phyloP scores from a whole-genome alignment of 1,140 invertebrate species.

The Drosophila pandora region DNA sequence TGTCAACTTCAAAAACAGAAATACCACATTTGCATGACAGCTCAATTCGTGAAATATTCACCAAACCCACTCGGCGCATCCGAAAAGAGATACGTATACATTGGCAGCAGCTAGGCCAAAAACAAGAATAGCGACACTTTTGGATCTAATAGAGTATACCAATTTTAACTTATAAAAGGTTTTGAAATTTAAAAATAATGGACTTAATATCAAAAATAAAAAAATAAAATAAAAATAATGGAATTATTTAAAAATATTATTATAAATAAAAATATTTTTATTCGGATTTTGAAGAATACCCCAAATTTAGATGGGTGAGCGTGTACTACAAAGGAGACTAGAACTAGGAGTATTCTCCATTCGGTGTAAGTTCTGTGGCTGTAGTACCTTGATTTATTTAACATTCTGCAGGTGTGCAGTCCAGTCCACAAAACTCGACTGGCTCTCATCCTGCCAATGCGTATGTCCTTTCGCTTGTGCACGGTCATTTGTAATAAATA shows the following conservation, averaged over 20 bases:
- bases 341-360: not conserved
- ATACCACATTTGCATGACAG: constrained; percentile 80
- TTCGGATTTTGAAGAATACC: no score
- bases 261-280: no score
- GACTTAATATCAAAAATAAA: no score
- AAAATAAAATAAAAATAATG: not conserved
- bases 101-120: constrained; percentile 37
- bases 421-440: constrained; percentile 4
- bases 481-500: constrained; percentile 70
- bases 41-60: constrained; percentile 80
- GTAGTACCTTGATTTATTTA: constrained; percentile 40
- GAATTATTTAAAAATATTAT: not conserved
- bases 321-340: no score
- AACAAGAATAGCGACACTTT: constrained; percentile 41
- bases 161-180: not conserved
- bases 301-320: no score
- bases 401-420: constrained; percentile 36
- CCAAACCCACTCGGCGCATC: constrained; percentile 14
- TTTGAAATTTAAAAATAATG: not conserved
- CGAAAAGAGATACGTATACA: constrained; percentile 15
- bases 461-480: constrained; percentile 1
- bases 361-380: not conserved
- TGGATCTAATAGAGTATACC: constrained; percentile 7
- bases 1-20: constrained; percentile 81
- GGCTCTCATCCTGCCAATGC: constrained; percentile 14